Evolutionary conservation across 2,113 vertebrate genomes (phyloP).

Genomic region (Siphamia tubifer): DNA sequence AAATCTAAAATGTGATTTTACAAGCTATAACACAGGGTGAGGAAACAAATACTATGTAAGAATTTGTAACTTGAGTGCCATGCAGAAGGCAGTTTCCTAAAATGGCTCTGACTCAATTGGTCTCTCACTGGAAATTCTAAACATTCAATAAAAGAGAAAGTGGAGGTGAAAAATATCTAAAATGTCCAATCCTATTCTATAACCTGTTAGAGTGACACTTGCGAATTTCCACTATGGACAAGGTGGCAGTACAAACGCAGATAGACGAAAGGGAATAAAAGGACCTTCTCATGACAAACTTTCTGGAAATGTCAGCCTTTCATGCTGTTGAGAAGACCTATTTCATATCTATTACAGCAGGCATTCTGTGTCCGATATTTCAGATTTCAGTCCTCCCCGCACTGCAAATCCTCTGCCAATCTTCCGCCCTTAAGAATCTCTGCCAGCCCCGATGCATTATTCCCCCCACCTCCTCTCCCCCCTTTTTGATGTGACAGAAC

Average conservation of each 20-base stretch:
- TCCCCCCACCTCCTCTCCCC: conserved; percentile 74
- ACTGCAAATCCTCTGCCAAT: conserved; percentile 87
- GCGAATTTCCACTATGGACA: conserved; percentile 80
- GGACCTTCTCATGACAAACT: conserved; percentile 83
- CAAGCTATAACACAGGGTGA: conserved; percentile 23
- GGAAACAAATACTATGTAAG: conserved; percentile 55
- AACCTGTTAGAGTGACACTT: conserved; percentile 82
- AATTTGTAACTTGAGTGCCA: conserved; percentile 59
- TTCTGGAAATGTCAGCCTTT: conserved; percentile 86
- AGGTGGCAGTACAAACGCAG: conserved; percentile 81
- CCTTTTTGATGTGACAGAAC: conserved; percentile 87
- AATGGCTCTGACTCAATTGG: conserved; percentile 64
- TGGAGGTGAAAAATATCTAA: conserved; percentile 40
- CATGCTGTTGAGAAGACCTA: conserved; percentile 84
- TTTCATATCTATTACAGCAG: conserved; percentile 88
- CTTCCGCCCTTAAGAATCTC: conserved; percentile 84
- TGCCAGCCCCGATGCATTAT: conserved; percentile 80
- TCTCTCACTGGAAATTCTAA: conserved; percentile 69
- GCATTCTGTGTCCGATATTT: conserved; percentile 84
- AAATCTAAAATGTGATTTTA: conserved; percentile 4
- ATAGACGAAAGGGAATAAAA: conserved; percentile 82
- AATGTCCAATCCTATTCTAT: conserved; percentile 76
- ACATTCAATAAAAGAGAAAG: conserved; percentile 55
- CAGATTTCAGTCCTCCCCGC: conserved; percentile 81
- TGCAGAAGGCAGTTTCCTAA: conserved; percentile 46